A percentile compares a stretch with the other conserved stretches of the same genome.
Evolutionary conservation across 2,113 vertebrate species (phyloP).

Genomic region (Murina feae): DNA sequence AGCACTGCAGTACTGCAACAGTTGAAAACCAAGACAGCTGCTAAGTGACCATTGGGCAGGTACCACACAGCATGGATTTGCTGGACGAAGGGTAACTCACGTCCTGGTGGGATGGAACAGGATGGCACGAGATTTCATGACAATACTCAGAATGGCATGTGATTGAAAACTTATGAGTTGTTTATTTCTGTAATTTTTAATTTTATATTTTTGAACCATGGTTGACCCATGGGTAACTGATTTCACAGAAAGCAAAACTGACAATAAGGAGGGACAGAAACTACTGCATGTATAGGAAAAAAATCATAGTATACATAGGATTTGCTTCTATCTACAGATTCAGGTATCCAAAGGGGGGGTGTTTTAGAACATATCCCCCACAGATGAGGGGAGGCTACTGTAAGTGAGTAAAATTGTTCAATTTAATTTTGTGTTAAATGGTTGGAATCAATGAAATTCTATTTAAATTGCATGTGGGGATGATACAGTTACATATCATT

Average conservation of each 20-base stretch:
- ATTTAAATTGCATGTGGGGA: conserved; percentile 3
- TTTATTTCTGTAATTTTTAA: not conserved
- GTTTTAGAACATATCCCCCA: not conserved
- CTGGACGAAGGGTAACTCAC: not conserved
- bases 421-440: conserved; percentile 12
- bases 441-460: not conserved
- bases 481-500: not conserved
- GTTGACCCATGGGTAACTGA: not conserved
- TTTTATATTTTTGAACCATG: not conserved
- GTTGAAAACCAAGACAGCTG: not conserved
- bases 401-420: not conserved
- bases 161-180: not conserved
- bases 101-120: not conserved
- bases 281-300: not conserved
- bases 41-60: not conserved
- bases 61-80: not conserved
- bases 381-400: not conserved
- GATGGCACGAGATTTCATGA: not conserved
- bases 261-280: not conserved
- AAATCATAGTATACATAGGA: not conserved
- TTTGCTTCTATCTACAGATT: not conserved
- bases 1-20: not conserved
- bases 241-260: not conserved
- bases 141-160: not conserved
- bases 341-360: not conserved